Evolutionary conservation across 2,113 vertebrate species (phyloP), one percentile per base, ranked within the genome.

Genomic region (Steatornis caripensis): DNA sequence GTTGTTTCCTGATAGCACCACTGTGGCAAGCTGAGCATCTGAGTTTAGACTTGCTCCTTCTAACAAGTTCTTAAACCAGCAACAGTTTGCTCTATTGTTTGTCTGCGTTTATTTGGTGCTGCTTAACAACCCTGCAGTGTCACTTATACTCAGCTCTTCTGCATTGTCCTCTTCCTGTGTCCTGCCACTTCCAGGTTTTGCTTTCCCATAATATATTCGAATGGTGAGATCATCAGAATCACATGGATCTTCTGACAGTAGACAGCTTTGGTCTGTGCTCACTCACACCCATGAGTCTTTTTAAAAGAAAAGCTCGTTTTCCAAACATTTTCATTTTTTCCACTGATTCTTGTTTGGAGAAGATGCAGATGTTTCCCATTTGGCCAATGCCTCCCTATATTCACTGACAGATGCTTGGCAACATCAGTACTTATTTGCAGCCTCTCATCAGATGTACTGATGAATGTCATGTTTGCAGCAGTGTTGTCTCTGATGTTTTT

Each of bases 311-410:
- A 79, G 5, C 23, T 34, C 48, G 23, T 69, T 80, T 60, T 88
- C 53, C 43, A 83, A 43, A 76, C 27, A 82, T 96, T 62, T 74
- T 32, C 3, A 6, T 32, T 51, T 77, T 77, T 71, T 79, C 41
- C 30, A 64, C 23, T 43, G 57, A 64, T 83, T 64, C 19, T 37
- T 65, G 6, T 86, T 72, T 90, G 45, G 62, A 92, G 53, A 89
- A 92, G 71, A 65, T 68, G 66, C 95, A 90, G 86, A 94, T 94
- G 84, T 94, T 95, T 91, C 80, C 39, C 71, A 77, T 84, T 90
- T 94, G 80, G 45, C 54, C 90, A 55, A 8, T 4, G 18, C 45
- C 36, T 92, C 60, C 54, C 34, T 53, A 7, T 43, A 49, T 61
- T 36, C 61, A 92, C 62, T 77, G 89, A 61, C 80, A 94, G 80